Conservation (phyloP, 2,113 vertebrate species). For the Nannobrachium achirus region DNA sequence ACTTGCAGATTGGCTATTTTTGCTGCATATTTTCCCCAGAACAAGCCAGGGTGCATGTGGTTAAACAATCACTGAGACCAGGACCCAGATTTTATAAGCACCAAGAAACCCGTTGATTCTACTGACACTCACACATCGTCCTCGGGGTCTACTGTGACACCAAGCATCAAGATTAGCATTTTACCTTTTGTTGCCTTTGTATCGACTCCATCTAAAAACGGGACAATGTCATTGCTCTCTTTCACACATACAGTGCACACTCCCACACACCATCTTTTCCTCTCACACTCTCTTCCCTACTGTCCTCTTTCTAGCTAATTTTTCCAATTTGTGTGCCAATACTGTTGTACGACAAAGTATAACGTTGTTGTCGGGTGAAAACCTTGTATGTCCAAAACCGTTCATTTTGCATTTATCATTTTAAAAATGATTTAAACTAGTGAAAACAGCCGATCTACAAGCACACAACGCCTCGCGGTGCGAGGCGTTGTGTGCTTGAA, state of each 20-base stretch:
- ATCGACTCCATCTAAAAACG: constrained; percentile 4
- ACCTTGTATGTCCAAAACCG: too few relatives aligned
- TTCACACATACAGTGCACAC: constrained; percentile 29
- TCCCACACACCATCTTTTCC: not conserved
- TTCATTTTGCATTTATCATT: too few relatives aligned
- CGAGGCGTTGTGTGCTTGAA: too few relatives aligned
- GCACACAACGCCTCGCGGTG: too few relatives aligned
- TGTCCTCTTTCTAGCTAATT: constrained; percentile 16
- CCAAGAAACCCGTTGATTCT: not conserved
- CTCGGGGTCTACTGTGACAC: not conserved
- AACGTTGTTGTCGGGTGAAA: too few relatives aligned
- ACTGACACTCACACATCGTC: not conserved
- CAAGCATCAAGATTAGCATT: not conserved
- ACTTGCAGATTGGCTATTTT: too few relatives aligned
- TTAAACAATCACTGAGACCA: not conserved
- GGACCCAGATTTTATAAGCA: not conserved
- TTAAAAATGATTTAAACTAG: too few relatives aligned
- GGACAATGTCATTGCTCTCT: not conserved
- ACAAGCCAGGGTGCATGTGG: too few relatives aligned
- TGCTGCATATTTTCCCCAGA: too few relatives aligned
- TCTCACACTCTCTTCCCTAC: not conserved
- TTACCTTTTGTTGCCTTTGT: constrained; percentile 21
- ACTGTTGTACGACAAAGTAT: too few relatives aligned
- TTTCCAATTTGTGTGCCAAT: too few relatives aligned
- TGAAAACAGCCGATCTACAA: too few relatives aligned